Conservation (phyloP, 2,113 vertebrate species). For the Scartelaos histophorus region DNA sequence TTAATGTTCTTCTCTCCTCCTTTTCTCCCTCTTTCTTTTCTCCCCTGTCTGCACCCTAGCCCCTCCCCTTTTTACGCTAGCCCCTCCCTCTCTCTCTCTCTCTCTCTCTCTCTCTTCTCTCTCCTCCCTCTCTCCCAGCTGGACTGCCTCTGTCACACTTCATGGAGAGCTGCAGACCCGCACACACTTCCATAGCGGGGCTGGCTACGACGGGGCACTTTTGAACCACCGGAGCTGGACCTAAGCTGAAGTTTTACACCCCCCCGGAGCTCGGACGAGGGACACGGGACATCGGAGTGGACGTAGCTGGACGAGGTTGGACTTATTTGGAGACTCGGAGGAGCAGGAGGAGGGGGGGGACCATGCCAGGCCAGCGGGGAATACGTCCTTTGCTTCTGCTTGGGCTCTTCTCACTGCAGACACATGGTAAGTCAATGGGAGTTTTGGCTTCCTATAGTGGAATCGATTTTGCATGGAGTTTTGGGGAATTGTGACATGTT, state of each 20-base stretch:
- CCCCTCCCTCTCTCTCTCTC: constrained; percentile 47
- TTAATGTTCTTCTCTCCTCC: constrained; percentile 50
- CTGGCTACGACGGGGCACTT: not conserved
- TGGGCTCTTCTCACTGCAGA: constrained; percentile 68
- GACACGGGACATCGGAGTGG: not conserved
- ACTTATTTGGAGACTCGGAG: constrained; percentile 29
- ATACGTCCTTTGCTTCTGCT: constrained; percentile 73
- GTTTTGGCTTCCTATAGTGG: no score
- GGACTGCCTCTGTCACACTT: constrained; percentile 68
- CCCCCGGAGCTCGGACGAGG: not conserved
- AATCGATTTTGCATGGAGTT: no score
- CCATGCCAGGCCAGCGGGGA: constrained; percentile 70
- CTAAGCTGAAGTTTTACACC: not conserved
- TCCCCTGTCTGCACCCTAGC: constrained; percentile 42
- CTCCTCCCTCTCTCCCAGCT: constrained; percentile 68
- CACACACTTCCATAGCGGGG: constrained; percentile 63
- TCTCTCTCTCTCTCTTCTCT: constrained; percentile 56
- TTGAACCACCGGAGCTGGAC: not conserved
- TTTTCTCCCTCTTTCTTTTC: constrained; percentile 29
- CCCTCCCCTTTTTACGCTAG: constrained; percentile 20
- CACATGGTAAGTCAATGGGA: constrained; percentile 77
- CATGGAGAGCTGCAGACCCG: constrained; percentile 55
- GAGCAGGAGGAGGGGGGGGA: constrained; percentile 53
- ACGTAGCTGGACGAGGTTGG: not conserved
- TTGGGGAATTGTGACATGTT: no score